Conservation (phyloP, 2,888 invertebrate genomes). For the Arctia plantaginis region DNA sequence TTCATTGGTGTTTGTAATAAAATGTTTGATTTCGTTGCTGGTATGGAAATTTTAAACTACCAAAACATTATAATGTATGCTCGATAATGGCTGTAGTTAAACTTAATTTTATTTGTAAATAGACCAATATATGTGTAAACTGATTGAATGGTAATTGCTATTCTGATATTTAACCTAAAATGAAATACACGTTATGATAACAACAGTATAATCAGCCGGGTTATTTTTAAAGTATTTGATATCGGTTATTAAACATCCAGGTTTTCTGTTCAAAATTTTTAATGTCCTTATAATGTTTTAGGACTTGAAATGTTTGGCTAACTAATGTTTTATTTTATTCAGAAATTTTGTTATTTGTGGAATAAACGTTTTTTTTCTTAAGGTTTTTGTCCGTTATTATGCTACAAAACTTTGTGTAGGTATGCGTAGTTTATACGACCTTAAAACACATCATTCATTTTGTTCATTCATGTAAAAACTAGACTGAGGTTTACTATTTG, state of each 20-base stretch:
- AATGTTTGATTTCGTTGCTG: slow-evolving; percentile 1
- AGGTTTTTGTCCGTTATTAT: too few species aligned
- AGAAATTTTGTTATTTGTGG: too few species aligned
- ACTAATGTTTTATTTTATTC: too few species aligned
- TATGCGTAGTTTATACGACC: too few species aligned
- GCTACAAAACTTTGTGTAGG: too few species aligned
- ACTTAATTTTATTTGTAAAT: slow-evolving; percentile 24
- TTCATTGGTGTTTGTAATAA: slow-evolving; percentile 1
- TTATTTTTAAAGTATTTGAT: background rate
- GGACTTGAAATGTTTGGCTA: too few species aligned
- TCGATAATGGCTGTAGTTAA: slow-evolving; percentile 18
- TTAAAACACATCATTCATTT: too few species aligned
- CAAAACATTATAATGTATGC: slow-evolving; percentile 3
- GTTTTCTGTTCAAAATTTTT: background rate
- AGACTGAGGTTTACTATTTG: background rate
- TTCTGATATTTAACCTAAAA: slow-evolving; percentile 3
- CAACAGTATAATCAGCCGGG: background rate
- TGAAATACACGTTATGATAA: background rate
- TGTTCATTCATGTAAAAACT: background rate
- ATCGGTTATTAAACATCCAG: background rate
- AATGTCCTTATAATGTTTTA: background rate
- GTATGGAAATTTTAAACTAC: slow-evolving; percentile 1
- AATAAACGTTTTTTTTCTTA: too few species aligned
- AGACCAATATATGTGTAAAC: background rate
- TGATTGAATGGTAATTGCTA: background rate